Evolutionary conservation across 2,888 invertebrate species (phyloP).

Genomic region (Onchidella celtica): DNA sequence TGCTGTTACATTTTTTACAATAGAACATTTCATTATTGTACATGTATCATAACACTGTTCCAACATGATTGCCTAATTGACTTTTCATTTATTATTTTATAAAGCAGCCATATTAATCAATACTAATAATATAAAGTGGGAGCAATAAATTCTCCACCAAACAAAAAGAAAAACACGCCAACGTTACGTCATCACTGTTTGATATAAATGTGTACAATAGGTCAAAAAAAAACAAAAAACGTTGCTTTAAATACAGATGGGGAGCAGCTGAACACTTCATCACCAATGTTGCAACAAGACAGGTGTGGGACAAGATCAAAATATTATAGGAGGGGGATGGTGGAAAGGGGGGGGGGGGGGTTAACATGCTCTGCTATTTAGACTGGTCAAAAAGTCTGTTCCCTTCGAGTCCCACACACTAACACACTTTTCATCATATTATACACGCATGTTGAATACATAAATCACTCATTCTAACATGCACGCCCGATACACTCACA

Average conservation of each 20-base stretch:
- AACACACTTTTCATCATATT: not conserved
- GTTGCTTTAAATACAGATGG: slow-evolving; percentile 32
- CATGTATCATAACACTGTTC: slow-evolving; percentile 16
- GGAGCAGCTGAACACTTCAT: slow-evolving; percentile 37
- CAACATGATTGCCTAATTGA: slow-evolving; percentile 10
- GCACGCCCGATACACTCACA: not conserved
- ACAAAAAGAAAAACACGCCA: slow-evolving; percentile 53
- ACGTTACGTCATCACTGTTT: slow-evolving; percentile 28
- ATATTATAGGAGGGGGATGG: not conserved
- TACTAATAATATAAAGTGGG: slow-evolving; percentile 52
- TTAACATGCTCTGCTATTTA: no score
- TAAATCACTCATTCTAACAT: no score
- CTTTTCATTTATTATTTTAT: slow-evolving; percentile 3
- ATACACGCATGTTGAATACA: slow-evolving; percentile 46
- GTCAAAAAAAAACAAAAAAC: slow-evolving; percentile 13
- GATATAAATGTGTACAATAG: slow-evolving; percentile 44
- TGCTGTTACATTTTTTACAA: slow-evolving; percentile 40
- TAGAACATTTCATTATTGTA: slow-evolving; percentile 9
- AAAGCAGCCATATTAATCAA: slow-evolving; percentile 44
- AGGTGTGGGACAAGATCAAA: not conserved
- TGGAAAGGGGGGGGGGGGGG: no score
- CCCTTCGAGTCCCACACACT: not conserved
- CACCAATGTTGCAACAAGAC: slow-evolving; percentile 36
- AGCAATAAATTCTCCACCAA: slow-evolving; percentile 57
- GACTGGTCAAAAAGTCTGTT: no score